These are phyloP conservation scores for Chymomyza caudatula DNA, from an alignment of 2,888 invertebrate species.

Conservation along the genomic window DNA sequence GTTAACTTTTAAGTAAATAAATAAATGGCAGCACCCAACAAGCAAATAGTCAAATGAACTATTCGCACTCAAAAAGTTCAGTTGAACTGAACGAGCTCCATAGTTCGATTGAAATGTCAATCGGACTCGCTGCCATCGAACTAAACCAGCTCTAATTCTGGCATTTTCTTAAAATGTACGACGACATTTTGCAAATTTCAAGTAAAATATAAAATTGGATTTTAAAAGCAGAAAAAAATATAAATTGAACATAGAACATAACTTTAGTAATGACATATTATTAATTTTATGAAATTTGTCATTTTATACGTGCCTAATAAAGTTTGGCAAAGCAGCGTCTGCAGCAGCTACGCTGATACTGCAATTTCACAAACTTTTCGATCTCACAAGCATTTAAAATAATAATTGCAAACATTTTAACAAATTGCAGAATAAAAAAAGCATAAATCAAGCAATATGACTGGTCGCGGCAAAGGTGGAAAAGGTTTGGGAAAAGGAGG, in stretches of 20 bases:
- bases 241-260: neutral
- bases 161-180: conserved; percentile 30
- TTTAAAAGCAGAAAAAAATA: conserved; percentile 11
- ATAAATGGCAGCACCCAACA: no score
- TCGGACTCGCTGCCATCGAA: neutral
- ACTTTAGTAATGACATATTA: neutral
- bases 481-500: conserved; percentile 89
- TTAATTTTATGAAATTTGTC: neutral
- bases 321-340: neutral
- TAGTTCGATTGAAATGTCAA: no score
- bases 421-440: conserved; percentile 6
- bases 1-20: no score
- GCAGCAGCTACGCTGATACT: conserved; percentile 6
- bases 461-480: conserved; percentile 88
- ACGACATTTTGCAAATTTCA: conserved; percentile 11
- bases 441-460: conserved; percentile 80
- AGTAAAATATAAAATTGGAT: conserved; percentile 7
- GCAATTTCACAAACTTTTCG: neutral
- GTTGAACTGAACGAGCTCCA: no score
- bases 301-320: neutral
- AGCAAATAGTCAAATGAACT: no score
- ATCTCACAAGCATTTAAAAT: neutral
- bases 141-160: neutral
- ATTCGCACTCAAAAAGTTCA: no score
- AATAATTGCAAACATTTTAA: neutral